Base-by-base conservation (phyloP, 2,797 vertebrate species). In the Sardinella longiceps region DNA sequence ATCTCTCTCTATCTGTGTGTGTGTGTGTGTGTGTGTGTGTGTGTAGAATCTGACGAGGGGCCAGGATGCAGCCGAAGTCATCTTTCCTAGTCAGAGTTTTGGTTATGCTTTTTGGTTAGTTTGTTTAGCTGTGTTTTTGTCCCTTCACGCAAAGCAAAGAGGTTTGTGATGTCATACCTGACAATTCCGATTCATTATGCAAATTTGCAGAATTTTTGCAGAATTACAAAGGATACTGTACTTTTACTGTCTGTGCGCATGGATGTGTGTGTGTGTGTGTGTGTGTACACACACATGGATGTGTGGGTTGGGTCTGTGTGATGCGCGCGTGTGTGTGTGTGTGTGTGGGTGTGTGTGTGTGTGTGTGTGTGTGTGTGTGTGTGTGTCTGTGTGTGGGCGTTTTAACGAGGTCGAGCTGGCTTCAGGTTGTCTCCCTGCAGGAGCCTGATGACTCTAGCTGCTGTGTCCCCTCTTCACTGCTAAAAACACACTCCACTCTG, bases 71-170 rank as follows among this genome's bases (percentile, higher is more conserved):
- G 25, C 56, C 25, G 56, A 5, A n/a, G 2, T 10, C 56, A 60
- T 60, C 89, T 86, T 87, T 50, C 11, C 7, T 50, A 50, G 10
- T 50, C 48, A 2, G 48, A 11, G 10, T 9, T 50, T 50, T 11
- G 48, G 48, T 50, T 50, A 43, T 43, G 4, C 43, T 50, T 9
- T 50, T 12, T 50, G 7, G 10, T 50, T 50, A 11, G 10, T 50
- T 50, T 50, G 10, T 50, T 48, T 48, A 1, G 3, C 9, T 1
- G 46, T 48, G 43, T 43, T 43, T 43, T 43, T 43, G 43, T 43
- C 43, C 7, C 43, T 7, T 43, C 43, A 43, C 2, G 1, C 43
- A 43, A 43, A 43, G 4, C 4, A n/a, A n/a, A n/a, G n/a, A 51
- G 15, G 15, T 51, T 12, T 51, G 50, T 51, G n/a, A n/a, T n/a